phyloP scores from a whole-genome alignment of 2,797 vertebrate species.

The Coluber constrictor region DNA sequence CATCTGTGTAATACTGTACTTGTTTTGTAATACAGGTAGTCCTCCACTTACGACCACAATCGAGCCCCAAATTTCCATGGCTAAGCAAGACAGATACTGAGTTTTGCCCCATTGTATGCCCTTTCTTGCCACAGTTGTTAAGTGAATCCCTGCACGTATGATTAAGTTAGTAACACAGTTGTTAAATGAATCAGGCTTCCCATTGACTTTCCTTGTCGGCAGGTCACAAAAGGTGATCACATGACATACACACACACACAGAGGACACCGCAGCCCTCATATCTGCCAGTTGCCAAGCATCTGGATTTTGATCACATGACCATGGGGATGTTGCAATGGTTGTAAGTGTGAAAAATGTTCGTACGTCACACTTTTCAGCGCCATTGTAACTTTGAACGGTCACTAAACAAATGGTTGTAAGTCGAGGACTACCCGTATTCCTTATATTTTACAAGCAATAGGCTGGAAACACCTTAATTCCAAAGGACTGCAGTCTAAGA shows the following conservation, averaged over 20 bases:
- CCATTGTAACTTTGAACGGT: background rate
- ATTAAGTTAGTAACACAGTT: background rate
- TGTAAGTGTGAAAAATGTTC: background rate
- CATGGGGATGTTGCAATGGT: background rate
- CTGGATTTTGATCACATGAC: background rate
- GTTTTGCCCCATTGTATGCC: background rate
- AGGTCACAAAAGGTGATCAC: background rate
- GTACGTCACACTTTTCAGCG: background rate
- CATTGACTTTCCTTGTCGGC: background rate
- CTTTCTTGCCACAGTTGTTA: background rate
- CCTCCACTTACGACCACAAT: background rate
- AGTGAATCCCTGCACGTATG: background rate
- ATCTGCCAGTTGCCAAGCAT: background rate
- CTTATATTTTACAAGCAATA: background rate
- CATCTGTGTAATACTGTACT: background rate
- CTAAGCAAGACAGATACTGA: background rate
- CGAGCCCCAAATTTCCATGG: background rate
- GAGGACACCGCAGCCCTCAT: background rate
- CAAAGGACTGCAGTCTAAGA: background rate
- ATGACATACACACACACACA: background rate
- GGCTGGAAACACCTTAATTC: background rate
- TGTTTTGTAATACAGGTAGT: background rate
- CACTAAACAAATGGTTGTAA: background rate
- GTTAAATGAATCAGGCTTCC: background rate
- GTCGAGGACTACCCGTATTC: background rate